Conservation (phyloP, 2,888 invertebrate genomes). For the Scrobipalpa costella region DNA sequence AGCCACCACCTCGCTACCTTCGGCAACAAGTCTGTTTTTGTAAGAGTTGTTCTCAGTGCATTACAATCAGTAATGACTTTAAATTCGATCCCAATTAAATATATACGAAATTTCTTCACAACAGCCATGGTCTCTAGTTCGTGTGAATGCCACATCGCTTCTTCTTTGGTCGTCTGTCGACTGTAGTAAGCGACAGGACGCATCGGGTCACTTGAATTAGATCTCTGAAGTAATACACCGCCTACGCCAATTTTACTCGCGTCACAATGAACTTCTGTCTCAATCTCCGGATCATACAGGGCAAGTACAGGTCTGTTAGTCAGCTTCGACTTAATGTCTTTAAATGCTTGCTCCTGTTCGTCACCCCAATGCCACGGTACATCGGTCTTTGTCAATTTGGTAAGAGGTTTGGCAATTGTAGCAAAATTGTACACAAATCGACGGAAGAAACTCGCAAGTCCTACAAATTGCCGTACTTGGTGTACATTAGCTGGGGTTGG, state of each 20-base stretch:
- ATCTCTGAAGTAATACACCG: slow-evolving; percentile 41
- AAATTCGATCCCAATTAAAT: slow-evolving; percentile 32
- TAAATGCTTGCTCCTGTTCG: slow-evolving; percentile 25
- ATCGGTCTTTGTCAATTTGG: slow-evolving; percentile 24
- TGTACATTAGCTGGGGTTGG: slow-evolving; percentile 36
- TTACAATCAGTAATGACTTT: slow-evolving; percentile 15
- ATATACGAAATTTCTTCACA: slow-evolving; percentile 43
- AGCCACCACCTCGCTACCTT: slow-evolving; percentile 27
- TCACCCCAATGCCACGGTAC: slow-evolving; percentile 24
- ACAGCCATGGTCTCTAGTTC: slow-evolving; percentile 52
- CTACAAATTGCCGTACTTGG: slow-evolving; percentile 42
- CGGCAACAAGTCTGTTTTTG: slow-evolving; percentile 28
- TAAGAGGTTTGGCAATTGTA: slow-evolving; percentile 26
- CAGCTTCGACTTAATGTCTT: slow-evolving; percentile 16
- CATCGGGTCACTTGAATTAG: not conserved
- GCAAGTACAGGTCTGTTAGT: slow-evolving; percentile 25
- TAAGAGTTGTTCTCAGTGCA: slow-evolving; percentile 9
- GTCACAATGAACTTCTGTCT: slow-evolving; percentile 32
- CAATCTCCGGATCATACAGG: slow-evolving; percentile 22
- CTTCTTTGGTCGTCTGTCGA: slow-evolving; percentile 39
- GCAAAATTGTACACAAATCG: slow-evolving; percentile 36
- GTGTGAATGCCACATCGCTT: slow-evolving; percentile 42
- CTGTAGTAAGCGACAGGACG: slow-evolving; percentile 41
- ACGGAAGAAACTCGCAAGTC: slow-evolving; percentile 38
- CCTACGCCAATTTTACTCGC: slow-evolving; percentile 41